Evolutionary conservation across 1,140 invertebrate species (phyloP), one percentile per base, ranked within the genome.

Genomic region (Nebria ingens): DNA sequence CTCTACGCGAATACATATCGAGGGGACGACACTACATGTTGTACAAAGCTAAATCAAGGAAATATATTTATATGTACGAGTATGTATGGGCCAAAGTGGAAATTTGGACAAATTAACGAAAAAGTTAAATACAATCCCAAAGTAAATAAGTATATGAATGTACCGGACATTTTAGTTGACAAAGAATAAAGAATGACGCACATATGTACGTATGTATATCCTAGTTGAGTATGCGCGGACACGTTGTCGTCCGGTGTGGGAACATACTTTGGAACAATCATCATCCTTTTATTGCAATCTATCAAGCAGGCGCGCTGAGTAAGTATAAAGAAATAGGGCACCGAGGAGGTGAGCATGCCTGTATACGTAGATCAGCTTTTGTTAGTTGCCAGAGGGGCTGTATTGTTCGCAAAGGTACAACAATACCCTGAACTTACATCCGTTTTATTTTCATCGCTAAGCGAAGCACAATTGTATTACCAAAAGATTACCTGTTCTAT

Each of bases 1-100:
- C n/a, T n/a, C 59, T 64, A 45, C 15, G 56, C 64, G 62, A 61
- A 64, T 62, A 64, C 62, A 61, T 61, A 65, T 57, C 49, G 56
- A 59, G 58, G 58, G 59, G 60, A 59, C 53, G 54, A 52, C 21
- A 50, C 58, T 60, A n/a, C 25, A 9, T 34, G 25, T n/a, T 34
- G n/a, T n/a, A n/a, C n/a, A n/a, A n/a, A n/a, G n/a, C n/a, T n/a
- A n/a, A n/a, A n/a, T n/a, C n/a, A n/a, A n/a, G n/a, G n/a, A n/a
- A n/a, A n/a, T n/a, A n/a, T n/a, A n/a, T n/a, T n/a, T n/a, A n/a
- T n/a, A n/a, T n/a, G n/a, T n/a, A n/a, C n/a, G n/a, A n/a, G n/a
- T n/a, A n/a, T n/a, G n/a, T n/a, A n/a, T n/a, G n/a, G n/a, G n/a
- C n/a, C n/a, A n/a, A n/a, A n/a, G n/a, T n/a, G n/a, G n/a, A n/a